Evolutionary conservation across 2,888 invertebrate genomes (phyloP), one percentile per base, ranked within the genome.

Genomic region (Norana najaformis): DNA sequence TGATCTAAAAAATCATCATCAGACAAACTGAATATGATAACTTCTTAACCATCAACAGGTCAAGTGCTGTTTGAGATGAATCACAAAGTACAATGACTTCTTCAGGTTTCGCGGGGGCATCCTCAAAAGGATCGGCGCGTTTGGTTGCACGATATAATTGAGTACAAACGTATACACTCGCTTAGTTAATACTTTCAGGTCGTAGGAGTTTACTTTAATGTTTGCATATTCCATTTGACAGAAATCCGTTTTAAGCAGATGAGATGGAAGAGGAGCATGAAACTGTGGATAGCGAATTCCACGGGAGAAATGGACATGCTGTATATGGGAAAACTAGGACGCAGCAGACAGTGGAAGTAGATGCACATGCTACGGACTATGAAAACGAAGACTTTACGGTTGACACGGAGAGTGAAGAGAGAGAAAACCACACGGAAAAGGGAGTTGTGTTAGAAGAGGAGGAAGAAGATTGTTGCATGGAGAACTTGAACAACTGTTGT

Each of bases 401-500:
- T 36, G 83, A 83, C 1, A 39, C 34, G 82, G 34, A 85, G 37
- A n/a, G 18, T 36, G 85, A 85, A 83, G 83, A 35, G 23, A 38
- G 47, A 47, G 47, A 39, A n/a, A 11, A 34, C 36, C 83, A 85
- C 1, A 36, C 11, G 37, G 38, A 88, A 47, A 14, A 89, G 69
- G n/a, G 23, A 18, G 69, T 47, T 47, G 89, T 89, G n/a, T 83
- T 35, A 37, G 90, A 89, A 41, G 88, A 91, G 39, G 83, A 88
- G n/a, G 37, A 88, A 53, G 34, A 30, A 89, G 34, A 53, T 5
- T 47, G 89, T 36, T 37, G 35, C 37, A 37, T 3, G 85, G 18
- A 35, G n/a, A 85, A 85, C 18, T 36, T 85, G 85, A 35, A 85
- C 85, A 37, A 36, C 36, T 85, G 85, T 85, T 85, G 85, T 8